These are phyloP conservation scores for Cephus cinctus DNA, from an alignment of 1,140 invertebrate genomes.

Conservation along the genomic window DNA sequence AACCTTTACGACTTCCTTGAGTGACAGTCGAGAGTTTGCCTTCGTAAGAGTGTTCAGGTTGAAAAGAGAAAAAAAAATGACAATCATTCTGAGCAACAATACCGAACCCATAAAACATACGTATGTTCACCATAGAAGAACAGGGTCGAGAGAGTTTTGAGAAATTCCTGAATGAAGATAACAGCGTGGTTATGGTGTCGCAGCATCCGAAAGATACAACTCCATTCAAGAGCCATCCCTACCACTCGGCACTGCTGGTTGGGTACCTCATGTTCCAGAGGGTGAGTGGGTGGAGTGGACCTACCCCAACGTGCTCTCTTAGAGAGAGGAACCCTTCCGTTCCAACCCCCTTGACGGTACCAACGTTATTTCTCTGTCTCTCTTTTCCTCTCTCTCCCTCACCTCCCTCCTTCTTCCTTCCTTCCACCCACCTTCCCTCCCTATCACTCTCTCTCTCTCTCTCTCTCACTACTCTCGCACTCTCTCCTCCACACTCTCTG, in stretches of 20 bases:
- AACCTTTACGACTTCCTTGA: too few relatives aligned
- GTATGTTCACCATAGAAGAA: too few relatives aligned
- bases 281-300: constrained; percentile 23
- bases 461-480: constrained; percentile 17
- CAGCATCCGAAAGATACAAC: constrained; percentile 6
- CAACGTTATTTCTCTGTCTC: constrained; percentile 12
- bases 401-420: constrained; percentile 21
- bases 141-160: too few relatives aligned
- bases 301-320: constrained; percentile 43
- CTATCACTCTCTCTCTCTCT: constrained; percentile 24
- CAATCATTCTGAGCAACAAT: too few relatives aligned
- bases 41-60: too few relatives aligned
- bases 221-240: constrained; percentile 21
- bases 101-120: too few relatives aligned
- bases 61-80: too few relatives aligned
- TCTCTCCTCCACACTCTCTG: constrained; percentile 17
- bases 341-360: constrained; percentile 13
- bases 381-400: constrained; percentile 19
- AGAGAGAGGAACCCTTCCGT: too few relatives aligned
- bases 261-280: neutral
- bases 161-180: too few relatives aligned
- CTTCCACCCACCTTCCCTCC: constrained; percentile 26
- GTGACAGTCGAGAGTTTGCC: too few relatives aligned
- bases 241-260: constrained; percentile 1
- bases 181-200: neutral